phyloP scores from a whole-genome alignment of 1,140 invertebrate species.

The Episyrphus balteatus region DNA sequence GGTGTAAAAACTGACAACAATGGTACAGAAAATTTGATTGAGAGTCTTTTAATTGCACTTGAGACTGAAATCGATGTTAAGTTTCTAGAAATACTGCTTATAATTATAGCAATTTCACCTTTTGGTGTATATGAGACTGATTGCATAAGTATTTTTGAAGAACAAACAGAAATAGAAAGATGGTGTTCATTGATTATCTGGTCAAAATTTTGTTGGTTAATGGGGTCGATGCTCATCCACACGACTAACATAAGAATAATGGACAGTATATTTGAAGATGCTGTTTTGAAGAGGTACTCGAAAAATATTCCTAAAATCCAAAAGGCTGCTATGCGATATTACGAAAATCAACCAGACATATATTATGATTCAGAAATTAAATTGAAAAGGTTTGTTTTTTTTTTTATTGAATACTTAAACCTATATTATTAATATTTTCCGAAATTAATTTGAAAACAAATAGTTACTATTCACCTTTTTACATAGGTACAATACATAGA shows the following conservation, averaged over 20 bases:
- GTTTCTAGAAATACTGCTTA: constrained; percentile 26
- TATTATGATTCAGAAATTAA: no score
- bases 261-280: constrained; percentile 26
- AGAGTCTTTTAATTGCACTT: constrained; percentile 23
- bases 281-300: constrained; percentile 28
- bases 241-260: constrained; percentile 33
- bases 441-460: no score
- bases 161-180: constrained; percentile 29
- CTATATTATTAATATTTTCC: no score
- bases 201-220: constrained; percentile 37
- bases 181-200: constrained; percentile 34
- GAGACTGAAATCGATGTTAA: constrained; percentile 27
- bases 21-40: constrained; percentile 24
- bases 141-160: constrained; percentile 30
- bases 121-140: constrained; percentile 33
- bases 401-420: no score
- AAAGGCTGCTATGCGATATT: no score
- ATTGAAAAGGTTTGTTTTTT: no score
- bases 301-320: constrained; percentile 9
- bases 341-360: no score
- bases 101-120: constrained; percentile 26
- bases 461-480: no score
- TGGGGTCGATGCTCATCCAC: constrained; percentile 35
- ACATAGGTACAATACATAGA: no score
- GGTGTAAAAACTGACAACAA: constrained; percentile 13